Conservation (phyloP, 2,797 vertebrate genomes). For the Cuculus canorus region DNA sequence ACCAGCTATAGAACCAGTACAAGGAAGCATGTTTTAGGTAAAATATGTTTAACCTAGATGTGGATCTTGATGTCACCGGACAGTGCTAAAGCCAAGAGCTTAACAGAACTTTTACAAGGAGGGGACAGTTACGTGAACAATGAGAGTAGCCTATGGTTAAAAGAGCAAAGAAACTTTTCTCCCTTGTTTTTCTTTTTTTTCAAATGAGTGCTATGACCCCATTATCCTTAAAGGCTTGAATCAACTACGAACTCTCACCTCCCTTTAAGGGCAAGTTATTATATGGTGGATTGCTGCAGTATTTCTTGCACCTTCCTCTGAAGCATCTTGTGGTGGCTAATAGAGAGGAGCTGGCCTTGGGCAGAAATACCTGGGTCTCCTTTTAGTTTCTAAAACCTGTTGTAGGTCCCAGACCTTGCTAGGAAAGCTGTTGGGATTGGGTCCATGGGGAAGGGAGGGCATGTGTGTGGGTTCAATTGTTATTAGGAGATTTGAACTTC, state of each 20-base stretch:
- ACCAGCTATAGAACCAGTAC: not conserved
- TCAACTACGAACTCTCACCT: not conserved
- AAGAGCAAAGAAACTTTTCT: not conserved
- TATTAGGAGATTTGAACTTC: constrained; percentile 77
- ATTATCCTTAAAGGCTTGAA: not conserved
- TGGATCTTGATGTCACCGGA: not conserved
- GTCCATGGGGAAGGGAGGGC: not conserved
- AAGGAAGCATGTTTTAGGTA: not conserved
- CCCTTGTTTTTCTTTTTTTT: not conserved
- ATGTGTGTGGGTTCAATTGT: constrained; percentile 17
- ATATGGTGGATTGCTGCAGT: not conserved
- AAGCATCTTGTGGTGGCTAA: not conserved
- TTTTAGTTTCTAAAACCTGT: not conserved
- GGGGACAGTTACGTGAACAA: not conserved
- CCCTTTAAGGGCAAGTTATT: not conserved
- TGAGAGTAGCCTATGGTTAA: not conserved
- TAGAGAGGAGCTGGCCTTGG: not conserved
- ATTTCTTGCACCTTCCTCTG: not conserved
- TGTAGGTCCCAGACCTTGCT: not conserved
- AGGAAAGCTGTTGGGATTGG: not conserved
- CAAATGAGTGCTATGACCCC: not conserved
- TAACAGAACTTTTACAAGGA: not conserved
- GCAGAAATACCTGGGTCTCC: not conserved
- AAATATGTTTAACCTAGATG: not conserved
- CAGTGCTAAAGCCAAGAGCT: not conserved